phyloP scores from a whole-genome alignment of 2,888 invertebrate species.

The Seira musarum region DNA sequence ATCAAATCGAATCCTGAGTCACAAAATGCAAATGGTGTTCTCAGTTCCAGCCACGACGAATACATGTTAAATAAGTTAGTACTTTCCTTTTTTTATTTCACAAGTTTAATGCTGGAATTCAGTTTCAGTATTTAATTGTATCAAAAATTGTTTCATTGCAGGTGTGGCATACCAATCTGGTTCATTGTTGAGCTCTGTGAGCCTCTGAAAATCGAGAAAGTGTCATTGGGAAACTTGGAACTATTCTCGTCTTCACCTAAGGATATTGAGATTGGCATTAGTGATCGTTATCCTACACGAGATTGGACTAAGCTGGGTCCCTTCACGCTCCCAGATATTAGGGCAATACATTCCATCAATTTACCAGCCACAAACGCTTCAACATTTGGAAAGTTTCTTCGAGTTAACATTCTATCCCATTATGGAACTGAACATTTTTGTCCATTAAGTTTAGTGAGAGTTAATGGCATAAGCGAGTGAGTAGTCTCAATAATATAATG shows the following conservation, averaged over 20 bases:
- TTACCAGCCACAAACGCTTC: conserved; percentile 68
- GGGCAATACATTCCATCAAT: conserved; percentile 67
- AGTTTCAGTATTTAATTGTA: neutral
- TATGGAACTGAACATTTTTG: conserved; percentile 98
- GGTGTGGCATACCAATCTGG: conserved; percentile 92
- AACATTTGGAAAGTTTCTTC: conserved; percentile 70
- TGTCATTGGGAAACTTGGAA: conserved; percentile 92
- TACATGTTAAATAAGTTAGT: conserved; percentile 91
- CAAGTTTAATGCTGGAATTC: neutral
- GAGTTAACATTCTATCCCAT: conserved; percentile 89
- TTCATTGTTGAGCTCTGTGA: no score
- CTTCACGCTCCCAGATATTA: conserved; percentile 64
- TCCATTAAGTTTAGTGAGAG: conserved; percentile 94
- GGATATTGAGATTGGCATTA: conserved; percentile 89
- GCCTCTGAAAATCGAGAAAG: no score
- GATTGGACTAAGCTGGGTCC: conserved; percentile 68
- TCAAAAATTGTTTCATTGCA: conserved; percentile 26
- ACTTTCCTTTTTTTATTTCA: conserved; percentile 8
- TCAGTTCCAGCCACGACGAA: conserved; percentile 93
- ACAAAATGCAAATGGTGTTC: conserved; percentile 86
- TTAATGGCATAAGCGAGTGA: conserved; percentile 92
- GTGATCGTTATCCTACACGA: conserved; percentile 90
- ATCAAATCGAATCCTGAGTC: conserved; percentile 94
- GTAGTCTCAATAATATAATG: no score
- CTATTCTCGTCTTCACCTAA: conserved; percentile 97